Evolutionary conservation across 2,113 vertebrate genomes (phyloP), one percentile per base, ranked within the genome.

Genomic region (Sturnira hondurensis): DNA sequence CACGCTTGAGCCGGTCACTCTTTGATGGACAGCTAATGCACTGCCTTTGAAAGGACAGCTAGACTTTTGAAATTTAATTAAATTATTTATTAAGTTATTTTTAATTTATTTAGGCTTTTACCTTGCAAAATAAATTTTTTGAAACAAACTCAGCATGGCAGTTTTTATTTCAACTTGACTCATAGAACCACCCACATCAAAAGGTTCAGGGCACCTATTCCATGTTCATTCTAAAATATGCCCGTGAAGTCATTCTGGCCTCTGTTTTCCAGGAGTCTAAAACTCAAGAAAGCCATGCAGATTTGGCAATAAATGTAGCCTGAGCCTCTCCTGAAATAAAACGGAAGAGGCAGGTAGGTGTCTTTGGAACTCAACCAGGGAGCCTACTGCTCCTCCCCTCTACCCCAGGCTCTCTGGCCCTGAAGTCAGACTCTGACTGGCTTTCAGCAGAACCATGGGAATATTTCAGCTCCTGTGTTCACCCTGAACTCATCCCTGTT

Each of bases 31-130:
- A 38, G 19, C 47, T 12, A 90, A 90, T 7, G 58, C 2, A 31
- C 36, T 86, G 73, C 15, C 36, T 50, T 70, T 65, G 68, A 93
- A 87, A 77, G 31, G 58, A 95, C 56, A 73, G 33, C 45, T 33
- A 15, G 50, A 70, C 78, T 91, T 24, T 24, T 85, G 78, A 17
- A n/a, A 31, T 93, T 38, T 24, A n/a, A 83, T 71, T 96, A 87
- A 96, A 76, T 96, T 97, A 96, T 96, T n/a, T 15, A 19, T 84
- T 97, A 94, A 95, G 16, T 88, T 97, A 96, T 97, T 93, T 87
- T n/a, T 50, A 80, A 89, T 92, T 95, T 92, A 96, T 95, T 97
- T 96, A 85, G 87, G 31, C 0, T 43, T 96, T 91, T 82, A 86
- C 65, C 47, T 70, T 45, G 52, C 8, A 86, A 92, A 98, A 95